Percentiles rank a stretch among this genome's conserved stretches.
Conservation (phyloP, 2,797 vertebrate species). For the Hipposideros larvatus region DNA sequence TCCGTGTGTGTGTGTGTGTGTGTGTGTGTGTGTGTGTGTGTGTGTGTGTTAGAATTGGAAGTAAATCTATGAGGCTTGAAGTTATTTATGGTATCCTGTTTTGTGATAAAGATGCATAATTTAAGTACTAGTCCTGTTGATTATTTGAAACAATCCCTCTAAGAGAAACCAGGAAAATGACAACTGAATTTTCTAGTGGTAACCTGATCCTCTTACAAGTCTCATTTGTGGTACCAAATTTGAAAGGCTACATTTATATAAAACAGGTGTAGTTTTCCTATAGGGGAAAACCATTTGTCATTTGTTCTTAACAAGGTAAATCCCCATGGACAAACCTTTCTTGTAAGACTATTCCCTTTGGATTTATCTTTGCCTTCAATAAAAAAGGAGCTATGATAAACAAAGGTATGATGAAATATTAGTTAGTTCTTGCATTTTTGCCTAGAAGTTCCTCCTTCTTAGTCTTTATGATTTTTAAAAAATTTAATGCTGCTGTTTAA, state of each 20-base stretch:
- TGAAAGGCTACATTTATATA: slow-evolving; percentile 72
- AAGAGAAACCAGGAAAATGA: slow-evolving; percentile 64
- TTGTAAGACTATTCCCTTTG: slow-evolving; percentile 80
- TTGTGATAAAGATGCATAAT: slow-evolving; percentile 46
- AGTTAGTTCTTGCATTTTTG: slow-evolving; percentile 78
- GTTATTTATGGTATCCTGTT: slow-evolving; percentile 57
- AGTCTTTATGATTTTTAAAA: slow-evolving; percentile 34
- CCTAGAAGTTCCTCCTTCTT: slow-evolving; percentile 67
- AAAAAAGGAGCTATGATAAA: slow-evolving; percentile 81
- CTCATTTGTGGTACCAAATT: slow-evolving; percentile 70
- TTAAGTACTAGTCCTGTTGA: slow-evolving; percentile 46
- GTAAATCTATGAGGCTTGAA: slow-evolving; percentile 43
- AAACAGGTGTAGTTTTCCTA: slow-evolving; percentile 67
- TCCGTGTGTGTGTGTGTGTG: background rate
- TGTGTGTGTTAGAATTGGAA: background rate
- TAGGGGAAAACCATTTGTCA: slow-evolving; percentile 71
- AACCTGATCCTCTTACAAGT: slow-evolving; percentile 54
- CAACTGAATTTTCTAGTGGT: slow-evolving; percentile 48
- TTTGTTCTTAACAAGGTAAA: slow-evolving; percentile 75
- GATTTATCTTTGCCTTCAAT: slow-evolving; percentile 82
- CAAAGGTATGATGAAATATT: slow-evolving; percentile 83
- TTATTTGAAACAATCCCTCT: slow-evolving; percentile 61
- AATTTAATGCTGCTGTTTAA: slow-evolving; percentile 39
- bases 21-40: background rate
- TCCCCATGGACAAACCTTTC: slow-evolving; percentile 79